Evolutionary conservation across 2,113 vertebrate species (phyloP).

Genomic region (Microcebus tavaratra): DNA sequence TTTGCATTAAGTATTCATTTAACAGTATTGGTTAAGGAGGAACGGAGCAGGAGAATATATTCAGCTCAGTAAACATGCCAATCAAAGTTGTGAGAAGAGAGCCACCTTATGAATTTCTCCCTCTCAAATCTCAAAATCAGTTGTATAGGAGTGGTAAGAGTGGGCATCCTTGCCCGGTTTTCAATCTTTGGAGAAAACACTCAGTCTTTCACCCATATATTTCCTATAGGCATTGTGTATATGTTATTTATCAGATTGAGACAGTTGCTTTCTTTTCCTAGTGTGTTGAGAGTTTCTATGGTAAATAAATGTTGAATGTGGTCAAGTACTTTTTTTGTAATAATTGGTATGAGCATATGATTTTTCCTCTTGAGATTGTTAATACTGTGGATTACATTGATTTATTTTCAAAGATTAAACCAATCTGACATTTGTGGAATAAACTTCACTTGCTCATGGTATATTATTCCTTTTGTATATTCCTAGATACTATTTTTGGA

Average conservation of each 20-base stretch:
- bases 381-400: not conserved
- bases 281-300: too few relatives aligned
- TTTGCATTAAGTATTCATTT: not conserved
- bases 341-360: not conserved
- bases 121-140: not conserved
- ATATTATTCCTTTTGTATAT: not conserved
- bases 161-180: too few relatives aligned
- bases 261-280: too few relatives aligned
- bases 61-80: not conserved
- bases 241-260: too few relatives aligned
- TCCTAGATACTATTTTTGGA: not conserved
- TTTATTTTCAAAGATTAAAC: constrained; percentile 11
- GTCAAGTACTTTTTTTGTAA: not conserved
- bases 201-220: too few relatives aligned
- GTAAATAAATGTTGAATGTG: not conserved
- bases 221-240: too few relatives aligned
- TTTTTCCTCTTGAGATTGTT: not conserved
- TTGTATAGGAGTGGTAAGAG: too few relatives aligned
- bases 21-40: not conserved
- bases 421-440: not conserved
- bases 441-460: not conserved
- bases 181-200: too few relatives aligned
- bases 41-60: not conserved
- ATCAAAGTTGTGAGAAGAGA: not conserved
- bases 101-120: not conserved